Evolutionary conservation across 2,888 invertebrate species (phyloP).

Genomic region (Drosophila antonietae): DNA sequence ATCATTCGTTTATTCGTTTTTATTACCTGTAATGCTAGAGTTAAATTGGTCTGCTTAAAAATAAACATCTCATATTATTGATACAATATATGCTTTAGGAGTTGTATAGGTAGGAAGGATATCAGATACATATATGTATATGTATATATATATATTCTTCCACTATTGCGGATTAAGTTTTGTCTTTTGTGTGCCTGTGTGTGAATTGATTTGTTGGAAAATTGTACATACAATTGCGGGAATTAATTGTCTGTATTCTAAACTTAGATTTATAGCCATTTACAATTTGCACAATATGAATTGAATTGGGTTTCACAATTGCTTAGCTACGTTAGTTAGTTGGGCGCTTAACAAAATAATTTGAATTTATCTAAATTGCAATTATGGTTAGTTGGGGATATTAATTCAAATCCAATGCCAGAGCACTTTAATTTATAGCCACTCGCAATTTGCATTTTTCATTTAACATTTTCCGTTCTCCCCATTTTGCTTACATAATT

Average conservation of each 20-base stretch:
- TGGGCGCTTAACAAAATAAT: slow-evolving; percentile 48
- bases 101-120: slow-evolving; percentile 31
- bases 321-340: slow-evolving; percentile 67
- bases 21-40: slow-evolving; percentile 60
- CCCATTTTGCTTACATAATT: slow-evolving; percentile 21
- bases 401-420: slow-evolving; percentile 33
- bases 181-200: slow-evolving; percentile 16
- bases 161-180: slow-evolving; percentile 31
- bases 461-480: slow-evolving; percentile 9
- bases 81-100: slow-evolving; percentile 52
- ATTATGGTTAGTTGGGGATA: slow-evolving; percentile 27
- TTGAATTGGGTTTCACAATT: slow-evolving; percentile 55
- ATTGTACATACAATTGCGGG: slow-evolving; percentile 13
- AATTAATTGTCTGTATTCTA: slow-evolving; percentile 20
- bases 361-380: slow-evolving; percentile 75
- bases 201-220: slow-evolving; percentile 26
- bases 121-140: slow-evolving; percentile 4
- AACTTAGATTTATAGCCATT: slow-evolving; percentile 49
- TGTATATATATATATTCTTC: slow-evolving; percentile 12
- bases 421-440: slow-evolving; percentile 30
- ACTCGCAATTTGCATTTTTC: neutral
- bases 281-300: slow-evolving; percentile 52
- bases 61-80: slow-evolving; percentile 60
- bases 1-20: slow-evolving; percentile 68
- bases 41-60: slow-evolving; percentile 79